These are phyloP conservation scores for Gymnarchus niloticus DNA, from an alignment of 2,113 vertebrate genomes.

Conservation along the genomic window DNA sequence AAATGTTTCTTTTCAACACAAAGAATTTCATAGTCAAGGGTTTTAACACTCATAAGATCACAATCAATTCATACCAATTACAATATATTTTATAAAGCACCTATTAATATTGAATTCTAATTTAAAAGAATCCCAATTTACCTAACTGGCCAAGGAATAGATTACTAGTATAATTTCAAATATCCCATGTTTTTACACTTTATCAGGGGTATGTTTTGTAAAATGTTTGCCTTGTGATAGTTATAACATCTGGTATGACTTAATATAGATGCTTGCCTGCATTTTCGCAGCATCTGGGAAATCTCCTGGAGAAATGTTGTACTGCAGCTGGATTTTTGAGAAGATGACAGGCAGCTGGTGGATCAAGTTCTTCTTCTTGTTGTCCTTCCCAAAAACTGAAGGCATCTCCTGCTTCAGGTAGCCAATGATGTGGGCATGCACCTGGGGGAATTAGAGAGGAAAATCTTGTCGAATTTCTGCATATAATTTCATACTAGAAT, in stretches of 20 bases:
- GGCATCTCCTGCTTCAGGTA: constrained; percentile 85
- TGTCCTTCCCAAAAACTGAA: constrained; percentile 75
- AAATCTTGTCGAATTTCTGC: not conserved
- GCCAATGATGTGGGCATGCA: constrained; percentile 80
- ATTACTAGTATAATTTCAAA: not conserved
- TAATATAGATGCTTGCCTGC: constrained; percentile 62
- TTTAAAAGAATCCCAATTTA: not conserved
- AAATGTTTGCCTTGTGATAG: not conserved
- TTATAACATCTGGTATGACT: too few species aligned
- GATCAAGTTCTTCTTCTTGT: constrained; percentile 80
- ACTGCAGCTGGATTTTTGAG: constrained; percentile 75
- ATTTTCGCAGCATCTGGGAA: constrained; percentile 83
- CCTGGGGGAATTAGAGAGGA: constrained; percentile 48
- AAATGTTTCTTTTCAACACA: too few species aligned
- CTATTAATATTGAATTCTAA: not conserved
- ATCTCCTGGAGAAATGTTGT: constrained; percentile 77
- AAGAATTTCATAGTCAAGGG: not conserved
- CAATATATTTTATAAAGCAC: not conserved
- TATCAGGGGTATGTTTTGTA: not conserved
- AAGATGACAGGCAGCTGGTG: constrained; percentile 76
- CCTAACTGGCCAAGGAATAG: not conserved
- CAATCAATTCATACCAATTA: not conserved
- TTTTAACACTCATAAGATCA: not conserved
- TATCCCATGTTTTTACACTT: not conserved
- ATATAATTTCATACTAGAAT: not conserved